phyloP scores from a whole-genome alignment of 2,888 invertebrate genomes.

The Adelognathus sp. region DNA sequence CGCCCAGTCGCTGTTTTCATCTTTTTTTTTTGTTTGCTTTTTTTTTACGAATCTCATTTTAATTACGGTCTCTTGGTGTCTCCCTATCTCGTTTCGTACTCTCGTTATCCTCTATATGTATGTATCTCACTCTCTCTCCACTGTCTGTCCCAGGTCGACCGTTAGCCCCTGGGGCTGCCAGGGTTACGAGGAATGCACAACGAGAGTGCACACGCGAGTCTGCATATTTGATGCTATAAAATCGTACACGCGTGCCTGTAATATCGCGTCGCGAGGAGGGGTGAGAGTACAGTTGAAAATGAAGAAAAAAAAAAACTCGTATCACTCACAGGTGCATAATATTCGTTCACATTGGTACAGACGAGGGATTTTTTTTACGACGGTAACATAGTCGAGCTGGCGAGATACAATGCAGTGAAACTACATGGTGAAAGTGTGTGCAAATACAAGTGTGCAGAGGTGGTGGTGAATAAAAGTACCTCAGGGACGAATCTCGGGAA shows the following conservation, averaged over 20 bases:
- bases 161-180: constrained; percentile 45
- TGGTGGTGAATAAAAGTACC: constrained; percentile 13
- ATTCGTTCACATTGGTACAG: constrained; percentile 25
- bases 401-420: constrained; percentile 19
- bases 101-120: background rate
- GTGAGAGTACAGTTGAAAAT: background rate
- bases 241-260: background rate
- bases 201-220: constrained; percentile 16
- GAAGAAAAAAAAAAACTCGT: constrained; percentile 32
- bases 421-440: background rate
- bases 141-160: constrained; percentile 44
- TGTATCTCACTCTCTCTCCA: constrained; percentile 18
- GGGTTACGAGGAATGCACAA: constrained; percentile 40
- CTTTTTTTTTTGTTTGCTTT: constrained; percentile 50
- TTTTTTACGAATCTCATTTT: constrained; percentile 72
- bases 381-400: constrained; percentile 14
- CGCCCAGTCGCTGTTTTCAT: constrained; percentile 59
- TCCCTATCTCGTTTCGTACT: background rate
- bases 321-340: constrained; percentile 32
- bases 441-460: background rate
- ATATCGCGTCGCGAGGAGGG: constrained; percentile 14
- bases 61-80: constrained; percentile 66
- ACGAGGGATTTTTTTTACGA: constrained; percentile 19
- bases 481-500: constrained; percentile 4
- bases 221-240: constrained; percentile 34